Conservation (phyloP, 2,113 vertebrate species). For the Limanda limanda region DNA sequence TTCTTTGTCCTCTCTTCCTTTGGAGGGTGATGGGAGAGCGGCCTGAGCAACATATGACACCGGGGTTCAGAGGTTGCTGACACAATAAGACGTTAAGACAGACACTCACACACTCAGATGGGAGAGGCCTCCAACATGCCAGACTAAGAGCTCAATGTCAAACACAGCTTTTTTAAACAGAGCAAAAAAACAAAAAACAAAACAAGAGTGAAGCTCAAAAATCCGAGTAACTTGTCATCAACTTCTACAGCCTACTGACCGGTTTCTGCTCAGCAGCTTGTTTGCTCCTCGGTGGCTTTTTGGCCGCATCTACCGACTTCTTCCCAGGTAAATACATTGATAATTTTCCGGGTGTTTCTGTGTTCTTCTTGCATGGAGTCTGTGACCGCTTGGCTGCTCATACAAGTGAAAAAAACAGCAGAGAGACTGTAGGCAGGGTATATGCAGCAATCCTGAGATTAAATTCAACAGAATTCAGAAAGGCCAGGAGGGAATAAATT, state of each 20-base stretch:
- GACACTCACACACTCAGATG: constrained; percentile 37
- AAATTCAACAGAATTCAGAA: too few relatives aligned
- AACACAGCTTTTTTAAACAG: neutral
- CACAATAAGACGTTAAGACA: constrained; percentile 40
- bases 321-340: constrained; percentile 88
- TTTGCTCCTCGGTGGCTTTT: constrained; percentile 87
- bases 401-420: too few relatives aligned
- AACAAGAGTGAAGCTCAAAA: neutral
- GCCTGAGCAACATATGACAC: constrained; percentile 89
- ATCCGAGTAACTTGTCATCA: neutral
- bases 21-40: constrained; percentile 80
- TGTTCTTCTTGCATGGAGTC: too few relatives aligned
- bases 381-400: too few relatives aligned
- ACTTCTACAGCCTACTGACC: constrained; percentile 75
- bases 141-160: neutral
- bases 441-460: too few relatives aligned
- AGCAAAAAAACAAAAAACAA: neutral
- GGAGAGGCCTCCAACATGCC: constrained; percentile 27
- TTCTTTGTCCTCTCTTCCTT: constrained; percentile 90
- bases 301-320: constrained; percentile 84
- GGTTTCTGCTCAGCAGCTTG: constrained; percentile 84
- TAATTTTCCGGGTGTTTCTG: too few relatives aligned
- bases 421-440: too few relatives aligned
- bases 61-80: constrained; percentile 81
- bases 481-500: too few relatives aligned